Evolutionary conservation across 2,888 invertebrate genomes (phyloP).

Genomic region (Synanthedon myopaeformis): DNA sequence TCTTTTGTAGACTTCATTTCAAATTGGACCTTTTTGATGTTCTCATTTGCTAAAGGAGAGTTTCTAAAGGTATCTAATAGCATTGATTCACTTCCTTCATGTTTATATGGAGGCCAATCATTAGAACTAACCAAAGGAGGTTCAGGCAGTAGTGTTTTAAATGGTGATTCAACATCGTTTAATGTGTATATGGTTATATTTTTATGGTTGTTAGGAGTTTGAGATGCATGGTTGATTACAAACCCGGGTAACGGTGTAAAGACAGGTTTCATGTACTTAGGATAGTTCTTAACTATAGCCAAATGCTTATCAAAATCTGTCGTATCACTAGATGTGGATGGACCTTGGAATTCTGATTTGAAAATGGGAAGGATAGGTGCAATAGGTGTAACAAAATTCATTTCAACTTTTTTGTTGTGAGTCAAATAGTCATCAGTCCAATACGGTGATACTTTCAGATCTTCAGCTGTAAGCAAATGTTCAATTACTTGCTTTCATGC

Average conservation of each 20-base stretch:
- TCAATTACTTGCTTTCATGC: background rate
- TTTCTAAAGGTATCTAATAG: background rate
- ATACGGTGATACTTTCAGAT: constrained; percentile 26
- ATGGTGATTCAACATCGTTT: constrained; percentile 24
- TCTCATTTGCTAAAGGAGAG: background rate
- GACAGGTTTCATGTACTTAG: constrained; percentile 7
- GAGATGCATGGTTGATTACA: background rate
- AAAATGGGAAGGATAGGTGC: constrained; percentile 21
- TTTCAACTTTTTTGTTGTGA: constrained; percentile 17
- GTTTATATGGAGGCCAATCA: constrained; percentile 10
- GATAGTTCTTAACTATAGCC: constrained; percentile 9
- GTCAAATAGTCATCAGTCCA: constrained; percentile 27
- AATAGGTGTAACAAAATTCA: constrained; percentile 42
- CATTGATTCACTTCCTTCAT: background rate
- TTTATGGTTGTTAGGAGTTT: constrained; percentile 11
- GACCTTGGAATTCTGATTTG: constrained; percentile 23
- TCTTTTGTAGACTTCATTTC: background rate
- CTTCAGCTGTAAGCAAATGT: constrained; percentile 50
- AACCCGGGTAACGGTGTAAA: background rate
- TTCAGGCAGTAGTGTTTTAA: constrained; percentile 29
- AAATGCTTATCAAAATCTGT: constrained; percentile 31
- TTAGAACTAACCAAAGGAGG: constrained; percentile 13
- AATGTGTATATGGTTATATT: constrained; percentile 37
- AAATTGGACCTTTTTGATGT: background rate
- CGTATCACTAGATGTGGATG: constrained; percentile 27